phyloP scores from a whole-genome alignment of 1,140 invertebrate species.

The Olivierus martensii region DNA sequence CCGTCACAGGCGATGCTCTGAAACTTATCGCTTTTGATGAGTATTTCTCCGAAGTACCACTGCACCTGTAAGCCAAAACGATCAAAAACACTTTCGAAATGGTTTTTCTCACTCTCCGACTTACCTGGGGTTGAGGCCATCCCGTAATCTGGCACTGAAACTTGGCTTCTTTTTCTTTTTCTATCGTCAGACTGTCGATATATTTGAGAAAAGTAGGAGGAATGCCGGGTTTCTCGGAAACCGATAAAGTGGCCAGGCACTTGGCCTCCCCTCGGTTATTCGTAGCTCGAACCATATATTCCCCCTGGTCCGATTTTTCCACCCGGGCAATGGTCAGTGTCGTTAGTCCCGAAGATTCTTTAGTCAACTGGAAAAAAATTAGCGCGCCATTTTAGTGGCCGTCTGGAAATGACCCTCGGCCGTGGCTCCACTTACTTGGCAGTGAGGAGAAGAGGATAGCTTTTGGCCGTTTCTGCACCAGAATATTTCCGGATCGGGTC shows the following conservation, averaged over 20 bases:
- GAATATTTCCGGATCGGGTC: constrained; percentile 49
- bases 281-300: constrained; percentile 90
- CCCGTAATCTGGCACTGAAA: constrained; percentile 56
- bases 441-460: constrained; percentile 38
- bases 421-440: constrained; percentile 33
- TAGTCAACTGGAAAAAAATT: constrained; percentile 10
- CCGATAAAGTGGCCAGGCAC: constrained; percentile 60
- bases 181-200: constrained; percentile 40
- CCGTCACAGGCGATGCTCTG: constrained; percentile 54
- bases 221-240: constrained; percentile 27
- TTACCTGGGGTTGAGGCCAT: constrained; percentile 55
- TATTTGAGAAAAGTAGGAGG: constrained; percentile 49
- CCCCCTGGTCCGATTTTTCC: constrained; percentile 89
- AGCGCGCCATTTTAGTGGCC: too few relatives aligned
- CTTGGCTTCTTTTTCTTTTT: constrained; percentile 41
- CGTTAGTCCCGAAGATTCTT: constrained; percentile 35
- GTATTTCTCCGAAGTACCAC: constrained; percentile 56
- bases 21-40: constrained; percentile 47
- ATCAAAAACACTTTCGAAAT: too few relatives aligned
- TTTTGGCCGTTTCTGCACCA: constrained; percentile 59
- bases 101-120: not conserved
- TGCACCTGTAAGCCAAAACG: constrained; percentile 38
- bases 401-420: too few relatives aligned
- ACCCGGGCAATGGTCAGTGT: constrained; percentile 58
- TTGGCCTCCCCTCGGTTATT: constrained; percentile 82